These are phyloP conservation scores for Chaetoderma sp. DNA, from an alignment of 2,888 invertebrate species.

Conservation along the genomic window DNA sequence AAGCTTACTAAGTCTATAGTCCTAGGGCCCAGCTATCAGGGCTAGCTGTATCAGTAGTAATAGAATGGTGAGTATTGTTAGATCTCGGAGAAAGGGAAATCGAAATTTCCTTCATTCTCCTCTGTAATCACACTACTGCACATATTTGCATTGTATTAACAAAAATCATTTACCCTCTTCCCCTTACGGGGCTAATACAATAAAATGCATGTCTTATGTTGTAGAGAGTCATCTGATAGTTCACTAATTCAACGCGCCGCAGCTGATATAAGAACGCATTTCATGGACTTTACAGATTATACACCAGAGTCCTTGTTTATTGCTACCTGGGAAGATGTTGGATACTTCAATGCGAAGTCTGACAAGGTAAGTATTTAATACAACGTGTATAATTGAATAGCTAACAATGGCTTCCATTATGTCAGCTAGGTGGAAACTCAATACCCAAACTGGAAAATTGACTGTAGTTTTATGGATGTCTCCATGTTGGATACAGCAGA, in stretches of 20 bases:
- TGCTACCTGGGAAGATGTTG: conserved; percentile 91
- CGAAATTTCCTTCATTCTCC: no score
- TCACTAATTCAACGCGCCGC: conserved; percentile 73
- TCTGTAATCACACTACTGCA: no score
- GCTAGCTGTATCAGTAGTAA: no score
- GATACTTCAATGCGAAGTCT: conserved; percentile 77
- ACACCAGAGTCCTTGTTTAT: conserved; percentile 84
- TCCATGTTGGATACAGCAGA: not conserved
- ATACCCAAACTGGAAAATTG: not conserved
- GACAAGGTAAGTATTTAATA: conserved; percentile 74
- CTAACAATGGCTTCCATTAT: not conserved
- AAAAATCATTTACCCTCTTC: no score
- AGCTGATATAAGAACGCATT: conserved; percentile 80
- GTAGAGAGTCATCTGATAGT: conserved; percentile 60
- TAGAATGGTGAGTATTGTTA: no score
- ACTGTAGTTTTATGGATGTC: not conserved
- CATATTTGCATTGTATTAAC: no score
- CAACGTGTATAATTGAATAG: not conserved
- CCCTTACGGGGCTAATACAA: no score
- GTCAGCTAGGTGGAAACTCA: not conserved
- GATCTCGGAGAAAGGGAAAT: no score
- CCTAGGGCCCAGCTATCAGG: no score
- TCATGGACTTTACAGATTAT: conserved; percentile 80
- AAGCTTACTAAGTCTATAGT: no score
- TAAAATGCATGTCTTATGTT: no score